A percentile compares a stretch with the other conserved stretches of the same genome.
Evolutionary conservation across 2,113 vertebrate genomes (phyloP).

Genomic region (Callipepla californica): DNA sequence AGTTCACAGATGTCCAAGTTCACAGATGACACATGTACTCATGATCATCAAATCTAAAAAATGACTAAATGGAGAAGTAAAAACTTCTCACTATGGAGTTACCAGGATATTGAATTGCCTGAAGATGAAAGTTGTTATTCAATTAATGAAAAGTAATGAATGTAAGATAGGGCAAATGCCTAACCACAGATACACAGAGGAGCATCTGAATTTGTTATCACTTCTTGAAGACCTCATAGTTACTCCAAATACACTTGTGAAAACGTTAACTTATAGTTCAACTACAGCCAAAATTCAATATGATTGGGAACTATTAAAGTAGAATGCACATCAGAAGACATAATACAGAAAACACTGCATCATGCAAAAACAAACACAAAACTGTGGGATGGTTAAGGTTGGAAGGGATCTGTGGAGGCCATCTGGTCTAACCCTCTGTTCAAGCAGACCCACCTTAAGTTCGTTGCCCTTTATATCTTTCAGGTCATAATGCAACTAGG

Average conservation of each 20-base stretch:
- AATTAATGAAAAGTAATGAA: background rate
- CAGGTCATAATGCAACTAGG: background rate
- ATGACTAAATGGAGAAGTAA: background rate
- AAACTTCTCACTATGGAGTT: background rate
- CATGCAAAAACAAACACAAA: background rate
- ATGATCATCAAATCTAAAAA: background rate
- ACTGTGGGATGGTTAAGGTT: background rate
- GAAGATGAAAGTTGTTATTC: background rate
- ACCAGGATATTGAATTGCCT: background rate
- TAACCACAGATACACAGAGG: background rate
- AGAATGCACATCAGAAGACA: background rate
- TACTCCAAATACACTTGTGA: background rate
- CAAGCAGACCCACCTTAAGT: background rate
- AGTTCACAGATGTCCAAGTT: background rate
- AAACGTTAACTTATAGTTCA: background rate
- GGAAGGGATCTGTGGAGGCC: background rate
- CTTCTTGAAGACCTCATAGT: background rate
- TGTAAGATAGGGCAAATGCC: background rate
- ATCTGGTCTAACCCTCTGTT: background rate
- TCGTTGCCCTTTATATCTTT: background rate
- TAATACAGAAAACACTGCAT: background rate
- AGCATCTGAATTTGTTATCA: background rate
- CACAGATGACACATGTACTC: background rate
- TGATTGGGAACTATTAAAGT: background rate
- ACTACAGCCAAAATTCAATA: background rate